Conservation (phyloP, 2,113 vertebrate genomes). For the Otocyon megalotis region DNA sequence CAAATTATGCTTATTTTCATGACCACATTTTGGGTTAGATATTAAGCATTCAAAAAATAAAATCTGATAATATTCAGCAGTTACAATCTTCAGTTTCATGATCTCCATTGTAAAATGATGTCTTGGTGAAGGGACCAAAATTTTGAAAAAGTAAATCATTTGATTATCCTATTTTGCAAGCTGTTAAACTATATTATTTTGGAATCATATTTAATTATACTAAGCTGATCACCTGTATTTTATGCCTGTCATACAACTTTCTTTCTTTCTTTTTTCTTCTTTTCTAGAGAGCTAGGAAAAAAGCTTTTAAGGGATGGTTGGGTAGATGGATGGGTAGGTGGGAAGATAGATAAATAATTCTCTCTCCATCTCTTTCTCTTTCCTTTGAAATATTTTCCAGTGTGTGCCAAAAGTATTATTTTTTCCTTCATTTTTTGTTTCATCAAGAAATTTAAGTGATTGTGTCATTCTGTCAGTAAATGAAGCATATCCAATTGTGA, state of each 20-base stretch:
- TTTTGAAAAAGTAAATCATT: neutral
- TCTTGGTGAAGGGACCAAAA: neutral
- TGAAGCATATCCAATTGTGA: neutral
- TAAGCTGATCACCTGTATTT: neutral
- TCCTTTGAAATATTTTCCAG: neutral
- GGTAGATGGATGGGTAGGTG: neutral
- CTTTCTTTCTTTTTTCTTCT: conserved; percentile 43
- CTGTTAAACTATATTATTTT: neutral
- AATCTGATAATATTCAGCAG: neutral
- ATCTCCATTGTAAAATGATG: neutral
- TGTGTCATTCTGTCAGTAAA: neutral
- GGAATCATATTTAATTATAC: neutral
- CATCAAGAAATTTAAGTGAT: neutral
- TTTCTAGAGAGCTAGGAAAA: neutral
- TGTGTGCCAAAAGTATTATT: neutral
- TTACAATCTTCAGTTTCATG: neutral
- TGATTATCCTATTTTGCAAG: neutral
- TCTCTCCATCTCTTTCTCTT: neutral
- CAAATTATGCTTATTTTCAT: neutral
- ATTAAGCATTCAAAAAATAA: neutral
- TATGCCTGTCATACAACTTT: neutral
- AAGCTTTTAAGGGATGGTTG: neutral
- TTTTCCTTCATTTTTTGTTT: neutral
- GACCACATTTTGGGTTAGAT: neutral
- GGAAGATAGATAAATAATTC: neutral